These are phyloP conservation scores for Astreopora myriophthalma DNA, from an alignment of 64 coral and sea anemone genomes.

Conservation along the genomic window DNA sequence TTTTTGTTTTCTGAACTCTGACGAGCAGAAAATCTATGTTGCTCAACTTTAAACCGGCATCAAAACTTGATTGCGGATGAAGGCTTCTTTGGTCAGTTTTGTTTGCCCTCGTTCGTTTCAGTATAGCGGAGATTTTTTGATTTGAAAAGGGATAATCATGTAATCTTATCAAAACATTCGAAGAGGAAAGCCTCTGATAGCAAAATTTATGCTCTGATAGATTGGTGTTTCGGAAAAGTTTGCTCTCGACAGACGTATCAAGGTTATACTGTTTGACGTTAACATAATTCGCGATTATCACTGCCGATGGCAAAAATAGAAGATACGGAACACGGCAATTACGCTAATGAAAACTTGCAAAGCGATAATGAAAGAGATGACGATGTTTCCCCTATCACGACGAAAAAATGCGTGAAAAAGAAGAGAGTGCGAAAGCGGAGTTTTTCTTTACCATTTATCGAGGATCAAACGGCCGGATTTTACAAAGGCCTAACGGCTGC, in stretches of 20 bases:
- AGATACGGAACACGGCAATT: background rate
- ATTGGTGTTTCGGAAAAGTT: background rate
- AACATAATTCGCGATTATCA: background rate
- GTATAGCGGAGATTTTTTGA: background rate
- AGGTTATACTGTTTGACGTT: background rate
- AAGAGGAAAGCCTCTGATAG: background rate
- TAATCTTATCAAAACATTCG: background rate
- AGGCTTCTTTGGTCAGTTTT: too few relatives aligned
- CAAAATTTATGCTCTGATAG: background rate
- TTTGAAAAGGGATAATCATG: background rate
- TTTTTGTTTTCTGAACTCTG: background rate
- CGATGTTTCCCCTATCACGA: background rate
- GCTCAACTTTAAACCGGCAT: background rate
- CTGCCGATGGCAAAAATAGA: slow-evolving; percentile 6
- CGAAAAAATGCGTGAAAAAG: background rate
- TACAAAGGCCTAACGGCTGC: background rate
- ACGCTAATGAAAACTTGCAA: background rate
- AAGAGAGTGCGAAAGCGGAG: background rate
- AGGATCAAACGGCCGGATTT: background rate
- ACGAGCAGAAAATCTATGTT: background rate
- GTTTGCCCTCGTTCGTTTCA: too few relatives aligned
- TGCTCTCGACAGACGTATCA: too few relatives aligned
- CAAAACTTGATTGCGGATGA: background rate
- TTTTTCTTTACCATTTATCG: slow-evolving; percentile 9
- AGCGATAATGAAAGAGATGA: slow-evolving; percentile 12